Percentiles rank a stretch among this genome's conserved stretches.
These are phyloP conservation scores for Maconellicoccus hirsutus DNA, from an alignment of 1,140 invertebrate species.

Conservation along the genomic window DNA sequence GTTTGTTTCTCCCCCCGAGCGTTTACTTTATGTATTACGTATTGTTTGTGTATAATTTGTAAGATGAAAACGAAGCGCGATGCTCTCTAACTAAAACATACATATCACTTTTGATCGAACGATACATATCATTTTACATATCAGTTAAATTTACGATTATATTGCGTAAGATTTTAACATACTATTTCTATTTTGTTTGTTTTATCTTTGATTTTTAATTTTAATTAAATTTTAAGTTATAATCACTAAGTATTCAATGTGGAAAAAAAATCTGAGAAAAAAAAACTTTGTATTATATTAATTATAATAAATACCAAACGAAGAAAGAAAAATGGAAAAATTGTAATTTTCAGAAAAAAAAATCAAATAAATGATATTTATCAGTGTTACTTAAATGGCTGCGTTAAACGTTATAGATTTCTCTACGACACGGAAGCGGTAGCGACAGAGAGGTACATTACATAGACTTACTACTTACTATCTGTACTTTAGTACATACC, in stretches of 20 bases:
- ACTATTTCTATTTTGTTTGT: slow-evolving; percentile 10
- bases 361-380: background rate
- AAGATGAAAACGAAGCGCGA: too few relatives aligned
- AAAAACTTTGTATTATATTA: slow-evolving; percentile 3
- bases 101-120: background rate
- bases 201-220: background rate
- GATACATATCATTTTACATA: slow-evolving; percentile 9
- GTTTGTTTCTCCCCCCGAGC: too few relatives aligned
- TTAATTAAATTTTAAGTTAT: background rate
- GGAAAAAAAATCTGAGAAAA: too few relatives aligned
- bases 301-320: background rate
- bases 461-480: too few relatives aligned
- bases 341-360: background rate
- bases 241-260: background rate
- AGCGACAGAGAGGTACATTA: too few relatives aligned
- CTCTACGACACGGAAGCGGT: too few relatives aligned
- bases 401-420: too few relatives aligned
- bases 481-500: too few relatives aligned
- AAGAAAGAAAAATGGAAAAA: background rate
- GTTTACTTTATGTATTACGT: too few relatives aligned
- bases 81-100: background rate
- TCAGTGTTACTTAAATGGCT: background rate
- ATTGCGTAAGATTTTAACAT: background rate
- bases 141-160: background rate
- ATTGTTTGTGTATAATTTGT: too few relatives aligned